Evolutionary conservation across 2,888 invertebrate species (phyloP).

Genomic region (Nudaria mundana): DNA sequence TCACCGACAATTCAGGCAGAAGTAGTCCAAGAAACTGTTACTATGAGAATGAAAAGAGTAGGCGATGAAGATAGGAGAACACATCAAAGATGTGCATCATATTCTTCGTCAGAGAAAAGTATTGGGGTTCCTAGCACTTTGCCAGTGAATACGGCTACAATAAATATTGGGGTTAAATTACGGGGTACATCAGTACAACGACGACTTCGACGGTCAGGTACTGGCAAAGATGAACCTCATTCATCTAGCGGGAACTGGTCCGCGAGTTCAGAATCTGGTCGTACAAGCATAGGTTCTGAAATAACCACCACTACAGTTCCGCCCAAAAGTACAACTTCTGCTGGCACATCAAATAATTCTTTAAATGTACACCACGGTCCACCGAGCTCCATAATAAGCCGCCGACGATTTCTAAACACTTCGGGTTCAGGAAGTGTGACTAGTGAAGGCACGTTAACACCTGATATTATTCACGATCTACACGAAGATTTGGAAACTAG

Average conservation of each 20-base stretch:
- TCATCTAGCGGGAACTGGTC: slow-evolving; percentile 98
- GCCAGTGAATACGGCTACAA: slow-evolving; percentile 75
- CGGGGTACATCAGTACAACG: slow-evolving; percentile 88
- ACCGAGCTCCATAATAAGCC: slow-evolving; percentile 86
- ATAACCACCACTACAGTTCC: slow-evolving; percentile 86
- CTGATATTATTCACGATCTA: slow-evolving; percentile 89
- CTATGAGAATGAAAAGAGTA: slow-evolving; percentile 82
- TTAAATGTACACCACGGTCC: slow-evolving; percentile 83
- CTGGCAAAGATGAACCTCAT: slow-evolving; percentile 89
- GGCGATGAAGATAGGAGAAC: slow-evolving; percentile 84
- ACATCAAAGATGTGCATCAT: slow-evolving; percentile 89
- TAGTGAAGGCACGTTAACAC: slow-evolving; percentile 91
- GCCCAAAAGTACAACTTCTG: slow-evolving; percentile 85
- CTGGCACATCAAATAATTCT: slow-evolving; percentile 86
- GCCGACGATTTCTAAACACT: slow-evolving; percentile 85
- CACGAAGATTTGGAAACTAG: slow-evolving; percentile 93
- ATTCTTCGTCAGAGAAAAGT: slow-evolving; percentile 89
- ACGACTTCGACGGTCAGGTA: slow-evolving; percentile 84
- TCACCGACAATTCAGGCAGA: slow-evolving; percentile 75
- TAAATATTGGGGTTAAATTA: slow-evolving; percentile 85
- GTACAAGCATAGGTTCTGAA: slow-evolving; percentile 92
- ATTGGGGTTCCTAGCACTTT: slow-evolving; percentile 80
- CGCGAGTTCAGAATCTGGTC: slow-evolving; percentile 93
- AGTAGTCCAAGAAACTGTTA: slow-evolving; percentile 85
- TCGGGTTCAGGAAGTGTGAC: slow-evolving; percentile 92